Conservation (phyloP, 2,113 vertebrate genomes). For the Chloropsis hardwickii region DNA sequence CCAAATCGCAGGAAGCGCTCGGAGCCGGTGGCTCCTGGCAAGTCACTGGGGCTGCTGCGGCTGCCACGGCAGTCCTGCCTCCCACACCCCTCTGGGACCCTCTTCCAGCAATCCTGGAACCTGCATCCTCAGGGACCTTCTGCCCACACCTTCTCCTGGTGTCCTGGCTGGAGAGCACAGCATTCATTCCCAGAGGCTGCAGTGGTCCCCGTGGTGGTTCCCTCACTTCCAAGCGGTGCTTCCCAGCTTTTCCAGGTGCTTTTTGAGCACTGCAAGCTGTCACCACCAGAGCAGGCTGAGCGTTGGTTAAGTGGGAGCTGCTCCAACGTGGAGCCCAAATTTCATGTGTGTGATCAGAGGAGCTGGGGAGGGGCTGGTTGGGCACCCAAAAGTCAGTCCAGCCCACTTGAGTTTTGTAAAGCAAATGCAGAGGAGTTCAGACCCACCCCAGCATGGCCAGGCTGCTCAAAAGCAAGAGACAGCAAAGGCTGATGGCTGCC, state of each 20-base stretch:
- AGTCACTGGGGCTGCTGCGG: background rate
- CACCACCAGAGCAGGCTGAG: background rate
- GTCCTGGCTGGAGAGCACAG: too few species aligned
- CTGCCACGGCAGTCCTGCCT: background rate
- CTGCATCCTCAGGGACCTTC: too few species aligned
- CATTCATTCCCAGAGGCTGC: accelerated
- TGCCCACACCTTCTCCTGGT: too few species aligned
- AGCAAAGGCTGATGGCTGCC: background rate
- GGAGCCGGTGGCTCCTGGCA: background rate
- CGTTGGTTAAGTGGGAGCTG: background rate
- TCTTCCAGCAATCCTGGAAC: background rate
- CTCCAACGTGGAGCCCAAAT: accelerated
- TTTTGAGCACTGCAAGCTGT: background rate
- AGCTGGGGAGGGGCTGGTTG: background rate
- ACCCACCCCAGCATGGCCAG: accelerated
- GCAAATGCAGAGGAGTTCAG: background rate
- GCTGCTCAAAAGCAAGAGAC: background rate
- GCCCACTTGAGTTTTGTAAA: accelerated
- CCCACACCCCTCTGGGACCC: background rate
- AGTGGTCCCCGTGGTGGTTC: accelerated
- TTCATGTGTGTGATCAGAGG: accelerated
- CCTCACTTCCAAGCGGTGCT: background rate
- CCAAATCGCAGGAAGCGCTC: background rate
- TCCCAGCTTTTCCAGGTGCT: background rate
- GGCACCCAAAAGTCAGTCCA: background rate